Conservation (phyloP, 2,888 invertebrate genomes). For the Lucinisca nassula region DNA sequence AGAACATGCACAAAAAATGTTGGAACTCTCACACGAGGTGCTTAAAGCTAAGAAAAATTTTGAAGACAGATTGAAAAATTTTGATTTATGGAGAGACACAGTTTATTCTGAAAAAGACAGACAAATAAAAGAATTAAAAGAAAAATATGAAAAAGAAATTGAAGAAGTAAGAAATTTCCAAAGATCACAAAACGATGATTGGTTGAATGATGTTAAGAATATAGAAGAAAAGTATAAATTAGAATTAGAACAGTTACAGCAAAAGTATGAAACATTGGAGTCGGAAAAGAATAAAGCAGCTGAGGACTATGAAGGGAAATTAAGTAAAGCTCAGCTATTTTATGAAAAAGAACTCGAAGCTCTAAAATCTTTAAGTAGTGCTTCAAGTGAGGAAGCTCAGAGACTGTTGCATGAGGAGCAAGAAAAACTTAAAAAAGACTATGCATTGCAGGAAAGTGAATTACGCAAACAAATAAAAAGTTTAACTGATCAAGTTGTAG, state of each 20-base stretch:
- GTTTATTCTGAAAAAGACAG: constrained; percentile 81
- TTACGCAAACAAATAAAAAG: constrained; percentile 83
- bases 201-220: constrained; percentile 78
- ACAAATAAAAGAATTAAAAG: constrained; percentile 78
- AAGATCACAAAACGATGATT: constrained; percentile 77
- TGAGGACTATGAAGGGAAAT: constrained; percentile 85
- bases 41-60: constrained; percentile 83
- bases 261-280: constrained; percentile 73
- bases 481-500: constrained; percentile 81
- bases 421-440: constrained; percentile 84
- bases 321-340: constrained; percentile 85
- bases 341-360: constrained; percentile 87
- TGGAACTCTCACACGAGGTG: constrained; percentile 84
- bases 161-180: constrained; percentile 78
- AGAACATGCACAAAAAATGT: constrained; percentile 82
- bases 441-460: constrained; percentile 77
- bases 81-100: constrained; percentile 79
- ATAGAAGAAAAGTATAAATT: constrained; percentile 81
- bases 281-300: constrained; percentile 77
- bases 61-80: constrained; percentile 82
- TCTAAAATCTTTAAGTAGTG: constrained; percentile 75
- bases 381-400: constrained; percentile 76
- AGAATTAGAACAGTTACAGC: constrained; percentile 78
- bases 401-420: constrained; percentile 77
- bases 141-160: constrained; percentile 81